Conservation (phyloP, 2,888 invertebrate species). For the Erynnis tages region DNA sequence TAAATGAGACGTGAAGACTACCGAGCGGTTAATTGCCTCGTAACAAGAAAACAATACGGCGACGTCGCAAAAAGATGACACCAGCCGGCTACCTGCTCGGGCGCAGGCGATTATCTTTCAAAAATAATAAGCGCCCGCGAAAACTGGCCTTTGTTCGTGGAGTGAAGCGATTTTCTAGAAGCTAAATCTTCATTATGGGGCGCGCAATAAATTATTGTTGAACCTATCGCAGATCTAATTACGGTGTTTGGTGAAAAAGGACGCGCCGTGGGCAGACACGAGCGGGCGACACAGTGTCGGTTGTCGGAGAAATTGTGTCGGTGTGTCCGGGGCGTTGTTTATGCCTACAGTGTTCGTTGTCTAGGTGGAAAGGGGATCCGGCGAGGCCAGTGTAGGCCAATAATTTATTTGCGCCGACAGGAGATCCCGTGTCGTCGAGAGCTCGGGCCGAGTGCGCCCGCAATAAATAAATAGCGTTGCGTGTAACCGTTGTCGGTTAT, state of each 20-base stretch:
- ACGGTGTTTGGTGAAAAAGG: conserved; percentile 45
- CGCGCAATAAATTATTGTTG: conserved; percentile 59
- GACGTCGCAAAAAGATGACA: conserved; percentile 56
- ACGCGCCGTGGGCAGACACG: conserved; percentile 23
- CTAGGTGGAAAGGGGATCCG: conserved; percentile 41
- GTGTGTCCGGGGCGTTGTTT: conserved; percentile 18
- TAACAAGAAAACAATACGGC: conserved; percentile 36
- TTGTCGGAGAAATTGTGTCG: conserved; percentile 25
- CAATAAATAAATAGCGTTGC: conserved; percentile 62
- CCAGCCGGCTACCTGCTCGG: conserved; percentile 51
- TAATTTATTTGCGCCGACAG: conserved; percentile 62
- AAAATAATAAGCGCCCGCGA: conserved; percentile 60
- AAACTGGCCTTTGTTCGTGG: conserved; percentile 55
- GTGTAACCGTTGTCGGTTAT: conserved; percentile 51
- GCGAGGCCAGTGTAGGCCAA: conserved; percentile 46
- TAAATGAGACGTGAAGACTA: conserved; percentile 27
- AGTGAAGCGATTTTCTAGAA: conserved; percentile 40
- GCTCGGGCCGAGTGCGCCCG: conserved; percentile 41
- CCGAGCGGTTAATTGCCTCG: conserved; percentile 37
- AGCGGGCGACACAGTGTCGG: conserved; percentile 9
- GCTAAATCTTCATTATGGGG: conserved; percentile 74
- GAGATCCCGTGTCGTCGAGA: conserved; percentile 58
- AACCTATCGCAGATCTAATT: conserved; percentile 64
- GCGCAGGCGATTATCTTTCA: conserved; percentile 55
- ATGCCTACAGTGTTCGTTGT: conserved; percentile 31